Percentiles rank a stretch among this genome's conserved stretches.
phyloP scores from a whole-genome alignment of 2,888 invertebrate genomes.

The Dendrolimus pini region DNA sequence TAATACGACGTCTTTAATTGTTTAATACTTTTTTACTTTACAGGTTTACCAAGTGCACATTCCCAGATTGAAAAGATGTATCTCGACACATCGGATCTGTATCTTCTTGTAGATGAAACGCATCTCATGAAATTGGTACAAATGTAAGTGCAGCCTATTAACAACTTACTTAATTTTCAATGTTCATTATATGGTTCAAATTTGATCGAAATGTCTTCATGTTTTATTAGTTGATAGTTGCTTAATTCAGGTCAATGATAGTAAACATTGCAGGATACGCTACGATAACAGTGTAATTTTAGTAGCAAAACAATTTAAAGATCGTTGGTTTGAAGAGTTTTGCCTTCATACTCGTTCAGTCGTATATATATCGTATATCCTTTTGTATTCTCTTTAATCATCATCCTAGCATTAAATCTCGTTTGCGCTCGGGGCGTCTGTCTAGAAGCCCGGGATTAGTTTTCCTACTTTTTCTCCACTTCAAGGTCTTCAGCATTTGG shows the following conservation, averaged over 20 bases:
- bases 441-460: no score
- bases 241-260: background rate
- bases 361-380: no score
- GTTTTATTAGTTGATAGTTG: background rate
- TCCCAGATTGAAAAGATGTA: constrained; percentile 60
- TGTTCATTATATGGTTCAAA: background rate
- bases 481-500: no score
- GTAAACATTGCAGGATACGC: background rate
- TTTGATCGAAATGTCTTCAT: background rate
- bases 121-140: constrained; percentile 72
- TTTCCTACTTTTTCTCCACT: no score
- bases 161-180: background rate
- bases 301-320: background rate
- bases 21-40: constrained; percentile 17
- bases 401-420: no score
- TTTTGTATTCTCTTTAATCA: no score
- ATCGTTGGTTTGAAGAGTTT: background rate
- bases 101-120: constrained; percentile 73
- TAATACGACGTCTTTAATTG: no score
- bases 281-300: background rate
- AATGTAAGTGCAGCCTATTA: constrained; percentile 66
- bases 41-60: constrained; percentile 59
- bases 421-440: no score
- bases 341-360: no score
- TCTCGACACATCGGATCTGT: constrained; percentile 76